phyloP scores from a whole-genome alignment of 2,888 invertebrate species.

The Acheta domesticus region DNA sequence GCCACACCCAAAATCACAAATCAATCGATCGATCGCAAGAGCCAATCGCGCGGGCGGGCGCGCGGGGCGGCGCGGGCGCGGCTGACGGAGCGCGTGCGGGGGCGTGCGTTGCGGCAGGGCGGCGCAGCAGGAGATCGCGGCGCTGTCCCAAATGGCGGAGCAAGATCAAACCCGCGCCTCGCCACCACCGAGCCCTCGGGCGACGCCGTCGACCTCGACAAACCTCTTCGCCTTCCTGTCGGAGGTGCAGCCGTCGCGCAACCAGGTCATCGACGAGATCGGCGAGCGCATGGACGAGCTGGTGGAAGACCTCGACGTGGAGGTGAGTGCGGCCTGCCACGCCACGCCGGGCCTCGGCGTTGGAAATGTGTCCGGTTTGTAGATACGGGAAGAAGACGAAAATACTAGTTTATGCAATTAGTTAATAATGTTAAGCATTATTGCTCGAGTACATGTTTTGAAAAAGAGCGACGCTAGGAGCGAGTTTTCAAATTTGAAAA shows the following conservation, averaged over 20 bases:
- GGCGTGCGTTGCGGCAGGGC: conserved; percentile 49
- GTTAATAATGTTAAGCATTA: too few relatives aligned
- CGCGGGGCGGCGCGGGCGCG: too few relatives aligned
- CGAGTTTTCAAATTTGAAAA: too few relatives aligned
- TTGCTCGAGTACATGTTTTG: too few relatives aligned
- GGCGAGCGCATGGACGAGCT: conserved; percentile 80
- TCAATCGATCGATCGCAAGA: too few relatives aligned
- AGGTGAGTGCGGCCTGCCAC: conserved; percentile 50
- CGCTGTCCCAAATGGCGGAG: conserved; percentile 69
- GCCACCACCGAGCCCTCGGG: conserved; percentile 44
- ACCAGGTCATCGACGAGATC: conserved; percentile 74
- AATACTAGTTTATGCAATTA: too few relatives aligned
- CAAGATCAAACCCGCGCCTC: conserved; percentile 63
- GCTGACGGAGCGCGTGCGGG: not conserved
- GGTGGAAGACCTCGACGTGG: conserved; percentile 76
- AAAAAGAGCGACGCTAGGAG: too few relatives aligned
- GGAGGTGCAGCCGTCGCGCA: conserved; percentile 65
- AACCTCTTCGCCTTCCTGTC: conserved; percentile 86
- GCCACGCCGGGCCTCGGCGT: too few relatives aligned
- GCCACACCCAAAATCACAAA: too few relatives aligned
- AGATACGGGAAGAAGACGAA: too few relatives aligned
- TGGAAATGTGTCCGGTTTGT: too few relatives aligned
- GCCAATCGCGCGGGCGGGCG: too few relatives aligned
- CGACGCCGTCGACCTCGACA: conserved; percentile 82
- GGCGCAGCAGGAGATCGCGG: conserved; percentile 66